These are phyloP conservation scores for Agrilus cyanescens DNA, from an alignment of 2,888 invertebrate species.

Conservation along the genomic window DNA sequence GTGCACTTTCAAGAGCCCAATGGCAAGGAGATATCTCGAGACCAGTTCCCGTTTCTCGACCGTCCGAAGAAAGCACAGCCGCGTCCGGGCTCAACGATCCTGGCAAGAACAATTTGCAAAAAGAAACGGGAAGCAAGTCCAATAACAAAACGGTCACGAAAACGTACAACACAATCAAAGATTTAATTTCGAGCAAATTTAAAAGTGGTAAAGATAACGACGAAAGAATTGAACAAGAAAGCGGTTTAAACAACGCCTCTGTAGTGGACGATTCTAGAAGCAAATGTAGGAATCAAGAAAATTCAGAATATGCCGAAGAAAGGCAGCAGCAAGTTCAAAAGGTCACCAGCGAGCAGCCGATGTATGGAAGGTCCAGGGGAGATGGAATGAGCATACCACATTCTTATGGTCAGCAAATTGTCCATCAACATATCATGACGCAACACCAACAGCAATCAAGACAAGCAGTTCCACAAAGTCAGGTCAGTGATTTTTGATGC, in stretches of 20 bases:
- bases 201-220: constrained; percentile 48
- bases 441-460: constrained; percentile 27
- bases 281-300: constrained; percentile 28
- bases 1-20: constrained; percentile 30
- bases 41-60: constrained; percentile 23
- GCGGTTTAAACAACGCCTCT: constrained; percentile 43
- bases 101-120: constrained; percentile 43
- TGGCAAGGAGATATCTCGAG: constrained; percentile 27
- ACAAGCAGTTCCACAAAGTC: constrained; percentile 19
- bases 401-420: constrained; percentile 33
- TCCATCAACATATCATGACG: constrained; percentile 39
- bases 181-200: constrained; percentile 71
- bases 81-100: constrained; percentile 49
- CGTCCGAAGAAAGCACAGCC: constrained; percentile 29
- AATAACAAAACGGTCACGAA: constrained; percentile 55
- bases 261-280: constrained; percentile 45
- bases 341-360: constrained; percentile 38
- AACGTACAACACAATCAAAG: constrained; percentile 72
- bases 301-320: constrained; percentile 35
- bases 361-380: constrained; percentile 48
- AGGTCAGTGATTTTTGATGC: no score
- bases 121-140: constrained; percentile 43
- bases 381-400: constrained; percentile 31
- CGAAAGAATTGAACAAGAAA: constrained; percentile 46
- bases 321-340: constrained; percentile 21